Base-by-base conservation (phyloP, 2,797 vertebrate species). In the Leucoraja ocellata region DNA sequence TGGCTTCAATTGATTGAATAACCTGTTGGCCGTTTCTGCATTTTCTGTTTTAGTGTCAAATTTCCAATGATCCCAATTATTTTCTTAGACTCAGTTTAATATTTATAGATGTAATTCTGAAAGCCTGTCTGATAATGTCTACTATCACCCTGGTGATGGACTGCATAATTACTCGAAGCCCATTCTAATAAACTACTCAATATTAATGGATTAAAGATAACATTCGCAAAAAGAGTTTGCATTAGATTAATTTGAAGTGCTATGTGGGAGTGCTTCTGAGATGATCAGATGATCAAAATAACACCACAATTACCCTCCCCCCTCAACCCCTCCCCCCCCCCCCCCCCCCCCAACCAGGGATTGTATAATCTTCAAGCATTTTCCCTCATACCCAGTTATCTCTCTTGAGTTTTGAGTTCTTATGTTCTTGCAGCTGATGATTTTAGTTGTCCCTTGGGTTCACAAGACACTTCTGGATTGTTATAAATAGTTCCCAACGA, bases 351-450 rank as follows among this genome's bases (percentile, higher is more conserved):
- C 46, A 0, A 54, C 65, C 18, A 28, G 65, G 25, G 36, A 54
- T 36, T 54, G 65, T 46, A 74, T 73, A 74, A 46, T 39, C 36
- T 86, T 54, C 88, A 1, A 73, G 90, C 21, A 71, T 25, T 74
- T 92, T 74, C 90, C 36, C 76, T 92, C 10, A 54, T 63, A 7
- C 71, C 71, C 39, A 76, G 71, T 92, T 92, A 76, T 92, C 68
- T 76, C 46, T 76, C 90, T 74, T 92, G 68, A 74, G 65, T 92
- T 76, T 58, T 92, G 68, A 92, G 54, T 76, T 92, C 90, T 71
- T 71, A 76, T 71, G 32, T 21, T 74, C 90, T 76, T 92, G 90
- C 68, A 92, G 23, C 90, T 74, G 71, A 92, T 92, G 90, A 74
- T 54, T 76, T 54, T 92, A 71, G 39, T 14, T 74, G 39, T 92